Conservation (phyloP, 2,888 invertebrate species). For the Ceraclea dissimilis region DNA sequence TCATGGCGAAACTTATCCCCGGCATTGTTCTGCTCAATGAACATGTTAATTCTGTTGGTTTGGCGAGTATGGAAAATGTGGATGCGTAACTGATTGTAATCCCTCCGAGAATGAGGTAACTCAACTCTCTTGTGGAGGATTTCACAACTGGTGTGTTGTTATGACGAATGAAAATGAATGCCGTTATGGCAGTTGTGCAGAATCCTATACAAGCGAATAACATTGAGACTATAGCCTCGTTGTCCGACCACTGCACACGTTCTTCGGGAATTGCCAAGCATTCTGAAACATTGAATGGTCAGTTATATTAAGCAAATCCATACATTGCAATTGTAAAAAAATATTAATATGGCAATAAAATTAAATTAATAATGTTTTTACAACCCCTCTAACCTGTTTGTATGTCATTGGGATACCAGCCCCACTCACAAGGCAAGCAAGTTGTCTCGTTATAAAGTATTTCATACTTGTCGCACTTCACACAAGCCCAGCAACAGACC, state of each 20-base stretch:
- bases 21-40: constrained; percentile 52
- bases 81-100: constrained; percentile 49
- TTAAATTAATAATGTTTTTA: no score
- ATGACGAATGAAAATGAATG: constrained; percentile 55
- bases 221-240: constrained; percentile 54
- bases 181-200: constrained; percentile 51
- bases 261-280: constrained; percentile 55
- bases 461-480: constrained; percentile 56
- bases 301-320: no score
- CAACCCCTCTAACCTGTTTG: constrained; percentile 45
- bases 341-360: not conserved
- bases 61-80: constrained; percentile 58
- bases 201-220: constrained; percentile 55
- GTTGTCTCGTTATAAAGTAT: constrained; percentile 50
- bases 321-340: not conserved
- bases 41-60: constrained; percentile 51
- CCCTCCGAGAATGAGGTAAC: constrained; percentile 62
- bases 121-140: constrained; percentile 56
- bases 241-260: constrained; percentile 54
- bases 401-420: constrained; percentile 56
- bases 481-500: constrained; percentile 72
- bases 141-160: constrained; percentile 74
- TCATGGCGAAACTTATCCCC: constrained; percentile 62
- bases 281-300: constrained; percentile 32
- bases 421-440: constrained; percentile 54